These are phyloP conservation scores for Prochilodus magdalenae DNA, from an alignment of 2,113 vertebrate species.

Conservation along the genomic window DNA sequence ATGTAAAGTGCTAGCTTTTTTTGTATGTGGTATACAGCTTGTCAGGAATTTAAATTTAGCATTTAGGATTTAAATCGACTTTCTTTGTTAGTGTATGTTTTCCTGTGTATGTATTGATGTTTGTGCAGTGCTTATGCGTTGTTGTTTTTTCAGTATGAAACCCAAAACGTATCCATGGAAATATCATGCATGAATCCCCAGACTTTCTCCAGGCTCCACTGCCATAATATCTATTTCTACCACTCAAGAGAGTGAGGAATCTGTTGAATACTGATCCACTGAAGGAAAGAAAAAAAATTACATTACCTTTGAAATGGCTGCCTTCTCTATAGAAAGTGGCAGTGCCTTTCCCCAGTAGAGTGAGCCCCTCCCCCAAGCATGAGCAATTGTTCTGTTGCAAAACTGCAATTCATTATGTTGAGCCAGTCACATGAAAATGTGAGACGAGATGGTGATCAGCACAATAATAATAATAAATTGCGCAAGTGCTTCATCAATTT, in stretches of 20 bases:
- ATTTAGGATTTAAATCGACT: no score
- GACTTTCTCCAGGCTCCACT: neutral
- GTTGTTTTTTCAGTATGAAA: neutral
- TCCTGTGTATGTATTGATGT: no score
- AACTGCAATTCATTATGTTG: conserved; percentile 24
- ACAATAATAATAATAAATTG: conserved; percentile 9
- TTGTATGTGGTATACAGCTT: no score
- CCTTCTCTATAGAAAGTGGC: neutral
- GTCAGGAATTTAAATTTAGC: no score
- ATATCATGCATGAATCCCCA: neutral
- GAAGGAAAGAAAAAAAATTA: neutral
- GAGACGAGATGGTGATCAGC: conserved; percentile 7
- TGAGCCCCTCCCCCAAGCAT: neutral
- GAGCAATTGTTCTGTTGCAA: conserved; percentile 28
- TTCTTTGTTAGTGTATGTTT: no score
- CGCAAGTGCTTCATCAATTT: neutral
- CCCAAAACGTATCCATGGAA: no score
- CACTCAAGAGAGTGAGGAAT: neutral
- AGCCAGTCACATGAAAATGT: conserved; percentile 17
- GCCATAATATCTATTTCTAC: neutral
- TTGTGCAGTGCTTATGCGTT: no score
- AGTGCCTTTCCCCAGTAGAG: conserved; percentile 4
- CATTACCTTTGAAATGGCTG: conserved; percentile 4
- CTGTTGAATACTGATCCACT: conserved; percentile 12
- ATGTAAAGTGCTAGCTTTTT: no score